A percentile compares a stretch with the other conserved stretches of the same genome.
Evolutionary conservation across 2,113 vertebrate genomes (phyloP).

Genomic region (Platysteira castanea): DNA sequence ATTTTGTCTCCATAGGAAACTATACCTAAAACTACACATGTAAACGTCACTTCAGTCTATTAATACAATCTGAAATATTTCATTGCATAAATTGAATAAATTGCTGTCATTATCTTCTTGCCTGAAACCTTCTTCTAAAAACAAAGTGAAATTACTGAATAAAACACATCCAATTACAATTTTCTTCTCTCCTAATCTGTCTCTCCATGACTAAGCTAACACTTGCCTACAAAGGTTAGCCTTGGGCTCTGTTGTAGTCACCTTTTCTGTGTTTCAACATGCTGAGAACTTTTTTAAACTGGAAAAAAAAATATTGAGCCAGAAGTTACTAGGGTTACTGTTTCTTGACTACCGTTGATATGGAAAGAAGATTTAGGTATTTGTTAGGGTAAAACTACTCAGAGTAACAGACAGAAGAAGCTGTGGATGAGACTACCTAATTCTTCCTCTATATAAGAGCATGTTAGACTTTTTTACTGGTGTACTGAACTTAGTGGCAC

Average conservation of each 20-base stretch:
- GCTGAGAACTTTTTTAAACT: conserved; percentile 4
- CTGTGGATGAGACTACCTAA: not conserved
- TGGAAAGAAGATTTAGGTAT: not conserved
- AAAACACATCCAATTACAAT: not conserved
- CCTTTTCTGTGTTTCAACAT: conserved; percentile 44
- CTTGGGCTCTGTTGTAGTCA: conserved; percentile 51
- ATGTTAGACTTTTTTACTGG: not conserved
- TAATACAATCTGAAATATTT: conserved; percentile 10
- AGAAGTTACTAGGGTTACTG: conserved; percentile 53
- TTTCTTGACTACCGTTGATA: not conserved
- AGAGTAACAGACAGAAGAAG: not conserved
- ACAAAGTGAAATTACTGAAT: conserved; percentile 9
- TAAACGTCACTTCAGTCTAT: not conserved
- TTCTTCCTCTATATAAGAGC: not conserved
- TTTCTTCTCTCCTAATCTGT: conserved; percentile 7
- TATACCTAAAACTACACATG: not conserved
- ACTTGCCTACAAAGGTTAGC: conserved; percentile 23
- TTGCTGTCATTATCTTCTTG: conserved; percentile 30
- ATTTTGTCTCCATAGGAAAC: not conserved
- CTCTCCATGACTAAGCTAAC: not conserved
- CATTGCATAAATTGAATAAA: not conserved
- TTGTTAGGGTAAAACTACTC: not conserved
- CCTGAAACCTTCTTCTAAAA: conserved; percentile 25
- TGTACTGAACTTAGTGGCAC: not conserved
- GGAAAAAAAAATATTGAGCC: conserved; percentile 28